phyloP scores from a whole-genome alignment of 2,113 vertebrate species.

The Cyrtonyx montezumae region DNA sequence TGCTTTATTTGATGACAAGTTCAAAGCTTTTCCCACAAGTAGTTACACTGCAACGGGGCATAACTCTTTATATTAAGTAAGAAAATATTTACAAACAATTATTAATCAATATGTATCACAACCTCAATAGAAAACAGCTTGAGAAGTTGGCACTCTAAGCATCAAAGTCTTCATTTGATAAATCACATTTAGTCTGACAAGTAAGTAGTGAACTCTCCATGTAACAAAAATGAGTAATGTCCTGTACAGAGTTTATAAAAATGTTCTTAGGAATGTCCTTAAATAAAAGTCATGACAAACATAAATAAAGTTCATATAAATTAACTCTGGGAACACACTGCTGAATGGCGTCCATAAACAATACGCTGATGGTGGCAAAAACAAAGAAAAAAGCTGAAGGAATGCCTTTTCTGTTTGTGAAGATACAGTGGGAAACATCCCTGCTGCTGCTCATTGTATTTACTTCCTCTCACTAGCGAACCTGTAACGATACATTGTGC shows the following conservation, averaged over 20 bases:
- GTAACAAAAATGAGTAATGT: slow-evolving; percentile 58
- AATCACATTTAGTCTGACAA: slow-evolving; percentile 55
- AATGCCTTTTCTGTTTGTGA: neutral
- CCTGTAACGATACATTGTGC: neutral
- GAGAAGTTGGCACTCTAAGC: slow-evolving; percentile 33
- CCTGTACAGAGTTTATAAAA: slow-evolving; percentile 52
- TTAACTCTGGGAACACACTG: slow-evolving; percentile 7
- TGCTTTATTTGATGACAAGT: slow-evolving; percentile 8
- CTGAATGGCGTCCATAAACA: neutral
- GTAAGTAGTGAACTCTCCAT: slow-evolving; percentile 39
- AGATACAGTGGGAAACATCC: neutral
- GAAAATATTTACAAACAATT: slow-evolving; percentile 46
- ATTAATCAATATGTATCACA: slow-evolving; percentile 42
- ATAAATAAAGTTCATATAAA: slow-evolving; percentile 49
- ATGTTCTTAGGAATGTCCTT: slow-evolving; percentile 54
- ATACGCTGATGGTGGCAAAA: neutral
- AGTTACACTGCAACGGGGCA: neutral
- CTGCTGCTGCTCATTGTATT: neutral
- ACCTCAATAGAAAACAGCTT: slow-evolving; percentile 43
- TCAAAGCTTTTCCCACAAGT: neutral
- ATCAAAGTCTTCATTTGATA: slow-evolving; percentile 42
- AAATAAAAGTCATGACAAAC: slow-evolving; percentile 61
- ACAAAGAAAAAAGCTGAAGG: neutral
- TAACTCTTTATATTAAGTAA: slow-evolving; percentile 43
- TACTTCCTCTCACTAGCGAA: neutral